phyloP scores from a whole-genome alignment of 1,140 invertebrate species.

The Heliothis virescens region DNA sequence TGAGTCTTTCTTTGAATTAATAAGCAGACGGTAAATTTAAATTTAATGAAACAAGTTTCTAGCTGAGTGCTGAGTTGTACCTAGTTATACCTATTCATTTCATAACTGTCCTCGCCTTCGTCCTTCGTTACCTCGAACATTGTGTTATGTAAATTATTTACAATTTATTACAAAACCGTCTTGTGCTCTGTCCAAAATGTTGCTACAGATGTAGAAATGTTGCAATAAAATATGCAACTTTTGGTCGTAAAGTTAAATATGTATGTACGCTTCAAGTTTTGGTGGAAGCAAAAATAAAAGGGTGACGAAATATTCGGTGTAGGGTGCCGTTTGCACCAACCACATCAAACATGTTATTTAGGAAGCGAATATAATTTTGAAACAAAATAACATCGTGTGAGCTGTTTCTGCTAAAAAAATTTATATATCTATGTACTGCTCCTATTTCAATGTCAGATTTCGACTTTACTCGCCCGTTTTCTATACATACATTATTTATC shows the following conservation, averaged over 20 bases:
- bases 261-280: conserved; percentile 1
- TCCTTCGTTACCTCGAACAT: conserved; percentile 57
- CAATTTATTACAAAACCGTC: conserved; percentile 50
- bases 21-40: conserved; percentile 72
- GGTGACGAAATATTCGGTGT: neutral
- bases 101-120: conserved; percentile 53
- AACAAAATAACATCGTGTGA: no score
- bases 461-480: no score
- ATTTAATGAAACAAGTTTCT: conserved; percentile 75
- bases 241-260: neutral
- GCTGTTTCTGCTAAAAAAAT: no score
- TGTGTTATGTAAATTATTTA: conserved; percentile 59
- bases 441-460: no score
- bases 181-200: conserved; percentile 8
- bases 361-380: neutral
- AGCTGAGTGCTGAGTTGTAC: conserved; percentile 60
- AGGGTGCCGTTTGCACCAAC: no score
- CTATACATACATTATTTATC: no score
- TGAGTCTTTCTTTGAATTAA: conserved; percentile 69
- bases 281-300: neutral
- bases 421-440: no score
- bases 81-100: conserved; percentile 62
- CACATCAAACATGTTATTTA: neutral
- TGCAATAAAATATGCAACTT: conserved; percentile 9
- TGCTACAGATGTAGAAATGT: neutral